Base-by-base conservation (phyloP, 1,140 invertebrate species). In the Micrasema longulum region DNA sequence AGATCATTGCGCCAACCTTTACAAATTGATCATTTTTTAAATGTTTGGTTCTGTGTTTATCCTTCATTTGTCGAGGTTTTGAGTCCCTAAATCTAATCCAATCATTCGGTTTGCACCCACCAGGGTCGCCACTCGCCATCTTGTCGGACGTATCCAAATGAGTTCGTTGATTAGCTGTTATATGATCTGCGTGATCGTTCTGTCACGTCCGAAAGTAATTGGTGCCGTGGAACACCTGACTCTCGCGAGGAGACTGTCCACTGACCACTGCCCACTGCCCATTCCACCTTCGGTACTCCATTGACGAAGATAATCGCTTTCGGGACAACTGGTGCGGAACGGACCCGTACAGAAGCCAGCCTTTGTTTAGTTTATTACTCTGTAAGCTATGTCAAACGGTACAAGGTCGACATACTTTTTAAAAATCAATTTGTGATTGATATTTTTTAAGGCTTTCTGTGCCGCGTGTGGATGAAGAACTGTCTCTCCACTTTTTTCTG, bases 311-410 rank as follows among this genome's bases (percentile, higher is more conserved):
- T 60, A 62, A 62, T 60, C 50, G 57, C 43, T 60, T 65, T 71
- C 60, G 41, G 16, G 48, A 60, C 36, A 71, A 71, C 69, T 71
- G 69, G 69, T 64, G 69, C 69, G 45, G 57, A 71, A 71, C 69
- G 47, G 16, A 26, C 53, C 23, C 7, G 11, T 66, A 20, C 26
- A 20, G 43, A 14, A 45, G 35, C 63, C 26, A 14, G 20, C 41
- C 50, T 55, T 41, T 69, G 41, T 55, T 50, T 69, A 2, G 63
- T 57, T 69, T 57, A 60, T 60, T 60, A 16, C 26, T 38, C 55
- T 16, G 26, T 57, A 14, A 57, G n/a, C n/a, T n/a, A n/a, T n/a
- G 48, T 36, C 14, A 36, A 60, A 60, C 55, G 55, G 55, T 60
- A 60, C 55, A 60, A 60, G 55, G 55, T 36, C 55, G 26, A 26